Evolutionary conservation across 37 sponge, comb jelly and placozoan genomes (phyloP).

Genomic region (Beroe ovata): DNA sequence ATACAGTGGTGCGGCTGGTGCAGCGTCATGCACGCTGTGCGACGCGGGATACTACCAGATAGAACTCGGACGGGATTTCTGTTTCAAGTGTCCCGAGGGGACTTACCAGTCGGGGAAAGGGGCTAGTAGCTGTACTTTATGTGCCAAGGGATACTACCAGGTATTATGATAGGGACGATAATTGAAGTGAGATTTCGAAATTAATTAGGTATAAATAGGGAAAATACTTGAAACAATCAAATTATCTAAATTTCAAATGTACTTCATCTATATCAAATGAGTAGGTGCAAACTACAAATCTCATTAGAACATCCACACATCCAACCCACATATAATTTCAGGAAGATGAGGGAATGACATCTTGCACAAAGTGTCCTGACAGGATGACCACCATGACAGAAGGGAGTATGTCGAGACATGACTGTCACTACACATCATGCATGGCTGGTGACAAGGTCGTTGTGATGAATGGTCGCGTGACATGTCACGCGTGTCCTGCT

Average conservation of each 20-base stretch:
- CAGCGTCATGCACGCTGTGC: constrained; percentile 2
- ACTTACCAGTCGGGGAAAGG: constrained; percentile 18
- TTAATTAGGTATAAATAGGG: no score
- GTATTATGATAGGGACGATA: no score
- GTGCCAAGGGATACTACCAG: constrained; percentile 41
- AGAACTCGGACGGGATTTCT: constrained; percentile 35
- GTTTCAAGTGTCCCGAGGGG: constrained; percentile 20
- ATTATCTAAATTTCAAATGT: no score
- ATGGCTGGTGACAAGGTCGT: constrained; percentile 16
- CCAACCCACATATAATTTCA: no score
- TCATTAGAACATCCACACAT: no score
- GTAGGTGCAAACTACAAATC: no score
- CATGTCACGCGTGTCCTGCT: constrained; percentile 25
- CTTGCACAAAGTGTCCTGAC: constrained; percentile 44
- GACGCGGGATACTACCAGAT: constrained; percentile 34
- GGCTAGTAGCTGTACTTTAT: neutral
- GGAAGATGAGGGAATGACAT: neutral
- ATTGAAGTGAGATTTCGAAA: no score
- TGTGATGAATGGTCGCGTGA: neutral
- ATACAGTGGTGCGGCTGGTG: neutral
- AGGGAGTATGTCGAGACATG: constrained; percentile 23
- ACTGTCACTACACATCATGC: constrained; percentile 63
- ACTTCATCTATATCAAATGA: no score
- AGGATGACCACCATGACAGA: constrained; percentile 6
- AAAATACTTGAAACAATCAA: no score